Evolutionary conservation across 1,140 invertebrate genomes (phyloP).

Genomic region (Penaeus japonicus): DNA sequence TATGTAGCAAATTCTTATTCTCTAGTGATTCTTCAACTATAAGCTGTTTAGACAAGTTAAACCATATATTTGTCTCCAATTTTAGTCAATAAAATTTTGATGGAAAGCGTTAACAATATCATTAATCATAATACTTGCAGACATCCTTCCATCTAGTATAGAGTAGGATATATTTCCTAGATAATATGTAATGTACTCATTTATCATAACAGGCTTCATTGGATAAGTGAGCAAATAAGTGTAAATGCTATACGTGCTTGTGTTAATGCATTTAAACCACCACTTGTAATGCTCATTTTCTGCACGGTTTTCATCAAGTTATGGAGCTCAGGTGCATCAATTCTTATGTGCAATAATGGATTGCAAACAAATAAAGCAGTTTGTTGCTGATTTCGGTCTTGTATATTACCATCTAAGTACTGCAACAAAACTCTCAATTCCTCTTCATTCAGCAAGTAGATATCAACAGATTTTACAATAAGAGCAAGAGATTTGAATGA

Average conservation of each 20-base stretch:
- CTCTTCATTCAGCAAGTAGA: constrained; percentile 74
- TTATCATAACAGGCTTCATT: constrained; percentile 25
- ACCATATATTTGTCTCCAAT: constrained; percentile 38
- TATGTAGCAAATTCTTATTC: constrained; percentile 25
- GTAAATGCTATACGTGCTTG: constrained; percentile 63
- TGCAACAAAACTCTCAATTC: constrained; percentile 84
- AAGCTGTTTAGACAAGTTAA: constrained; percentile 44
- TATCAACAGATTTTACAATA: constrained; percentile 79
- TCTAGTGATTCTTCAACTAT: constrained; percentile 46
- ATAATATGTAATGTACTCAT: constrained; percentile 30
- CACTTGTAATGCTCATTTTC: constrained; percentile 81
- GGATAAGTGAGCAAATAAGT: constrained; percentile 54
- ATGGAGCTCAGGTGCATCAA: constrained; percentile 78
- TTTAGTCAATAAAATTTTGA: constrained; percentile 13
- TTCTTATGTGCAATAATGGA: constrained; percentile 82
- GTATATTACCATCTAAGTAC: constrained; percentile 76
- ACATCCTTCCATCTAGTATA: constrained; percentile 37
- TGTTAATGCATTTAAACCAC: constrained; percentile 76
- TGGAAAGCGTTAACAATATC: constrained; percentile 34
- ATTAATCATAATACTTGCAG: constrained; percentile 47
- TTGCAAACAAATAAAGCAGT: constrained; percentile 88
- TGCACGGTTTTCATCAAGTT: constrained; percentile 83
- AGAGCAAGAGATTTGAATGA: constrained; percentile 89
- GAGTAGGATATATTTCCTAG: constrained; percentile 49
- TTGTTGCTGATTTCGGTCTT: constrained; percentile 82